Evolutionary conservation across 1,140 invertebrate species (phyloP), one percentile per base, ranked within the genome.

Genomic region (Nomia melanderi): DNA sequence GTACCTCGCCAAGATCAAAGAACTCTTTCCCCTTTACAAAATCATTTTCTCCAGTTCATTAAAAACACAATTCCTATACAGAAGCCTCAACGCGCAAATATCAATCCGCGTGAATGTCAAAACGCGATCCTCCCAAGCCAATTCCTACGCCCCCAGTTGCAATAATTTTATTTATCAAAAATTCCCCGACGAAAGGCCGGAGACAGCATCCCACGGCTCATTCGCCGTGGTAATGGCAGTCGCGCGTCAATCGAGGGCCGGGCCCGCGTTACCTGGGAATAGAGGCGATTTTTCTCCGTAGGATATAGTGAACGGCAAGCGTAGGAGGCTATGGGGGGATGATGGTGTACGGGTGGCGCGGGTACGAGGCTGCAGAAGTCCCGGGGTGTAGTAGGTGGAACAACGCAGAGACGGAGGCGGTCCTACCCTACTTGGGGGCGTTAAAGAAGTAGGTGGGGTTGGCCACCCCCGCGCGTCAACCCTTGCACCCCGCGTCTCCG

Each of bases 381-480:
- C 88, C 88, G 84, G 89, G 86, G 87, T 88, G 87, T 84, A 87
- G 90, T 91, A 91, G 90, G 90, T 90, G 90, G 90, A 89, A 90
- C 90, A 87, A 85, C 86, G 83, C 83, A 87, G 90, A 88, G 84
- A 91, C 90, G 90, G 87, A 91, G 90, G 90, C 90, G 90, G 87
- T 90, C 86, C 90, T 90, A 91, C 88, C 83, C 87, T 86, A 86
- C 87, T 89, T 87, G 89, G 90, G 90, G 90, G 90, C 90, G 90
- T 91, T 90, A 91, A 91, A 90, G 90, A 90, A 90, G 89, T 88
- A 85, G 89, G 82, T 88, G 88, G 88, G 88, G 88, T 87, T 84
- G 85, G 83, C 88, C 87, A 88, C 88, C 89, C 87, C 88, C 83
- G 87, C 79, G 83, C 87, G 82, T 89, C 89, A 88, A 87, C 85